These are phyloP conservation scores for Grapholita molesta DNA, from an alignment of 1,140 invertebrate species.

Conservation along the genomic window DNA sequence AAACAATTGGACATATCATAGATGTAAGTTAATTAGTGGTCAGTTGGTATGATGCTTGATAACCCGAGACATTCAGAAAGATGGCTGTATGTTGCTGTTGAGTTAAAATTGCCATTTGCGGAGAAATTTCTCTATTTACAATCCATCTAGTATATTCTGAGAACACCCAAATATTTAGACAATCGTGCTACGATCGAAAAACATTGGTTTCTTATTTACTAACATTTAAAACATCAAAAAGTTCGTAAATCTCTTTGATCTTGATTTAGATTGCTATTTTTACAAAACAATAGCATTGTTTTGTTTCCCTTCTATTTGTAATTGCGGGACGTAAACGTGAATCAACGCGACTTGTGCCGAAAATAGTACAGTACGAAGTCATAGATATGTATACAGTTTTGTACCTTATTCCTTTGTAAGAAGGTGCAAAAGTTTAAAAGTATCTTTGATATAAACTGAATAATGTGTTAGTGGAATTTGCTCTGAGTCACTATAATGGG, in stretches of 20 bases:
- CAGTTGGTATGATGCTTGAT: background rate
- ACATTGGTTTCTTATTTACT: background rate
- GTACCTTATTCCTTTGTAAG: too few relatives aligned
- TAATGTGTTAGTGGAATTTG: background rate
- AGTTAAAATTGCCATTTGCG: background rate
- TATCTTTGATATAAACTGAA: too few relatives aligned
- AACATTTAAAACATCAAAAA: background rate
- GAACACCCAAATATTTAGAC: background rate
- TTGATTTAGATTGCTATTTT: slow-evolving; percentile 3
- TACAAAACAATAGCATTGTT: slow-evolving; percentile 4
- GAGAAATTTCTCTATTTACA: background rate
- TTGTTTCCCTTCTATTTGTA: background rate
- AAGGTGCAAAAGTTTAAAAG: too few relatives aligned
- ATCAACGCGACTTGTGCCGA: background rate
- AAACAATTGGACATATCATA: slow-evolving; percentile 55
- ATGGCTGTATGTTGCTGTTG: background rate
- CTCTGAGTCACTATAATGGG: background rate
- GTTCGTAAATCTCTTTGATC: slow-evolving; percentile 1
- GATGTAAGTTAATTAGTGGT: slow-evolving; percentile 15
- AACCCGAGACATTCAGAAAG: background rate
- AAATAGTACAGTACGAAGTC: background rate
- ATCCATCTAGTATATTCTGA: background rate
- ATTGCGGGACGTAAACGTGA: background rate
- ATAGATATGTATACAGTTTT: too few relatives aligned
- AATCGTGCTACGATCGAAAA: background rate